Percentiles rank a stretch among this genome's conserved stretches.
phyloP scores from a whole-genome alignment of 2,888 invertebrate species.

The Eupithecia dodoneata region DNA sequence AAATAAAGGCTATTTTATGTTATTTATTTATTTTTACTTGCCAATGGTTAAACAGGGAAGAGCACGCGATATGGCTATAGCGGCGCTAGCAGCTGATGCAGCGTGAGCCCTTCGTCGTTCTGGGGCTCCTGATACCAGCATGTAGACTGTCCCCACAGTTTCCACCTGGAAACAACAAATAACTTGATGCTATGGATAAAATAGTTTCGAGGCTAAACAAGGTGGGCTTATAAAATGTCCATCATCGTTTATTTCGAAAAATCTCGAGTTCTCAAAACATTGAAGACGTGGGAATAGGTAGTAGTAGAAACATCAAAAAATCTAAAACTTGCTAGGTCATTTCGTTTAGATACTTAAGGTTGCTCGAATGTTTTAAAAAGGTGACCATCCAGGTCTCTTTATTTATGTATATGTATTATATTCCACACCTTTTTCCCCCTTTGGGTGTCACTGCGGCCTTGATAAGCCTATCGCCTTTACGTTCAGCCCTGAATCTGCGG shows the following conservation, averaged over 20 bases:
- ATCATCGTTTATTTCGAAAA: not conserved
- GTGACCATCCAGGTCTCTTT: no score
- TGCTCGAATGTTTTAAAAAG: not conserved
- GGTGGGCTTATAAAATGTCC: not conserved
- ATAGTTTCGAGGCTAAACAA: not conserved
- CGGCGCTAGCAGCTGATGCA: conserved; percentile 90
- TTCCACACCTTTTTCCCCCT: conserved; percentile 86
- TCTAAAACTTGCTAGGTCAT: not conserved
- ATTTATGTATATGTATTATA: not conserved
- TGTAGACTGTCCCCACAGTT: conserved; percentile 95
- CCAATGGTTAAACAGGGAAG: conserved; percentile 86
- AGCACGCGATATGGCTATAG: conserved; percentile 88
- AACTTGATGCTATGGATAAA: not conserved
- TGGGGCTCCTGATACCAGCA: conserved; percentile 94
- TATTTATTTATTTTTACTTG: conserved; percentile 36
- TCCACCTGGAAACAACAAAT: conserved; percentile 85
- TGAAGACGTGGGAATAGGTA: not conserved
- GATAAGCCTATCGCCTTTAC: no score
- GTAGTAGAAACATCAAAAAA: not conserved
- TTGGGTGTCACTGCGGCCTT: no score
- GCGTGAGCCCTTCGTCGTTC: conserved; percentile 90
- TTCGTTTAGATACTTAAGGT: not conserved
- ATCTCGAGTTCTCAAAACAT: not conserved
- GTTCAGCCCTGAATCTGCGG: no score
- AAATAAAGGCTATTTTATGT: no score